Evolutionary conservation across 2,888 invertebrate species (phyloP), one percentile per base, ranked within the genome.

Genomic region (Tenthredo scrophulariae): DNA sequence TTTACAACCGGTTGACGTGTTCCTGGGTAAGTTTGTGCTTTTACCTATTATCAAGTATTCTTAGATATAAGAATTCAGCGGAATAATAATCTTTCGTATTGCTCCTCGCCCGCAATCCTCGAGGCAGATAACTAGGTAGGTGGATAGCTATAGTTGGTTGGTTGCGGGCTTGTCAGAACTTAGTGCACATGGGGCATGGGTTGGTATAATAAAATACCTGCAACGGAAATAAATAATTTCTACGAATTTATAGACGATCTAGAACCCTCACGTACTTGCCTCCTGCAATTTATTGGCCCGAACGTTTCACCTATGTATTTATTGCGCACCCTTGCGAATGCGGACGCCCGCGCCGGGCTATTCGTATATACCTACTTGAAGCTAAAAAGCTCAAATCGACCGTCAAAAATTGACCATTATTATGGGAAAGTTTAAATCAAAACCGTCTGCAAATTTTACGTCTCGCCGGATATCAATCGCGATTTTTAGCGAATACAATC

Each of bases 1-100:
- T 54, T 92, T 97, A 85, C 95, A 95, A 89, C 94, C 94, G 43
- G 96, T 97, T 86, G 97, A 97, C 91, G 96, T 97, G 92, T 97
- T 96, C 91, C 94, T 96, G 84, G 97, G 93, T 93, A 84, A 90
- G 91, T 89, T 13, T 15, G 86, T n/a, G 9, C 7, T 26, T 26
- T 75, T 0, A 15, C 46, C 46, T 15, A 15, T 46, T 46, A 13
- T 46, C 13, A 18, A 15, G n/a, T n/a, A 79, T 79, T 75, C 26
- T 75, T 26, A 15, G 33, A 4, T 1, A n/a, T 54, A 9, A 29
- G 22, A 65, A 70, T 70, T 37, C 26, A 13, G 13, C 0, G 13
- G 15, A 15, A 4, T 46, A 26, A 62, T 62, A 54, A 54, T 62
- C 22, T 62, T 10, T 62, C 22, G 3, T 10, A 26, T 62, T 26